Base-by-base conservation (phyloP, 2,888 invertebrate species). In the Allygus modestus region DNA sequence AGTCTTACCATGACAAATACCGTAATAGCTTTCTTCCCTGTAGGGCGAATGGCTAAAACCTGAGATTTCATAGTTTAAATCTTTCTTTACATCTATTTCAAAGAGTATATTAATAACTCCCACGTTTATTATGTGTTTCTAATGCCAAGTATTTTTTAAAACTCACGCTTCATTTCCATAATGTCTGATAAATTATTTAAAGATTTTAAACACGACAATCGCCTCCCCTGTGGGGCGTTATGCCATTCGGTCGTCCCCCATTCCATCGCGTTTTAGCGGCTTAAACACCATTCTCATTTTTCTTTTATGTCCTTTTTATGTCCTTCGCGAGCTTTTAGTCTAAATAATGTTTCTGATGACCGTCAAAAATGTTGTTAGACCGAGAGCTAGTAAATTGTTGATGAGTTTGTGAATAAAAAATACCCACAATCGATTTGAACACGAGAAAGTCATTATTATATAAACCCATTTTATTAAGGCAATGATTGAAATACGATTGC, bases 231-330 rank as follows among this genome's bases (percentile, higher is more conserved):
- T 4, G 65, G 28, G 0, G 17, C 15, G 20, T 28, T 11, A 17
- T 17, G 4, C 31, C 65, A 28, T 65, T 5, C 65, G 28, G 9
- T 54, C 65, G 1, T 20, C 58, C 31, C 31, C 65, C 28, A 28
- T 65, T 65, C 17, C 65, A 65, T 31, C 31, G 0, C 15, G 17
- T 31, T 65, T 65, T 28, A 65, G 65, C 65, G 31, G 12, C 65
- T 31, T 65, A 65, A 65, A 65, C 65, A 65, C 28, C 31, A n/a
- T 28, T 65, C 65, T 65, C 65, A 65, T 65, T 65, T 65, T 65
- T 65, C 26, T 65, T 65, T 65, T 65, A 65, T 31, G 65, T 20
- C 31, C 15, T 65, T 65, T 65, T 65, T 65, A 65, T 31, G 28
- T 58, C 65, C 7, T 65, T 26, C 17, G 12, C 1, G 4, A 28